These are phyloP conservation scores for Acanthurus lineatus DNA, from an alignment of 2,797 vertebrate genomes.

Conservation along the genomic window DNA sequence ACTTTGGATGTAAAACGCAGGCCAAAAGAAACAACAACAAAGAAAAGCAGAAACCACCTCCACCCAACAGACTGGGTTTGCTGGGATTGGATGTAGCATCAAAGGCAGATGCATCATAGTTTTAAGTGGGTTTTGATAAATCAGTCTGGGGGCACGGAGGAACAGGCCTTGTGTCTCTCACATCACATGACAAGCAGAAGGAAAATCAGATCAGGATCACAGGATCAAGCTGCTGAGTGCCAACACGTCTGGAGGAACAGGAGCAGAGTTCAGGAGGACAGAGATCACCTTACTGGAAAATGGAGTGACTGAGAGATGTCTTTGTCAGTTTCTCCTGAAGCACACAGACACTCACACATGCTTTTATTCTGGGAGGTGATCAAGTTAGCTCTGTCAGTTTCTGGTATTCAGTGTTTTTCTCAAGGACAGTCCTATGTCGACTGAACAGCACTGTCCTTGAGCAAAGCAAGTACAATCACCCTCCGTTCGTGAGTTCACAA, in stretches of 20 bases:
- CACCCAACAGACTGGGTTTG: not conserved
- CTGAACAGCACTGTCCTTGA: not conserved
- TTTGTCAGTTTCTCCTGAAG: not conserved
- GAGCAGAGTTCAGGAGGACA: not conserved
- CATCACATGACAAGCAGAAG: constrained; percentile 37
- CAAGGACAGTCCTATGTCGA: constrained; percentile 5
- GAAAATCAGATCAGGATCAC: constrained; percentile 66
- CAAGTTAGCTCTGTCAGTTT: not conserved
- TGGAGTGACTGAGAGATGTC: not conserved
- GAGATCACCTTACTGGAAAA: constrained; percentile 7
- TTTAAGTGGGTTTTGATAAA: constrained; percentile 13
- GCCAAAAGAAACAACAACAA: not conserved
- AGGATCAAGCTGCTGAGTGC: constrained; percentile 33
- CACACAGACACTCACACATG: constrained; percentile 8
- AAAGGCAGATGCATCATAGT: constrained; percentile 12
- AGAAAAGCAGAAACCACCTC: not conserved
- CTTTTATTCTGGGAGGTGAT: constrained; percentile 13
- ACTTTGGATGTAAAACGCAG: not conserved
- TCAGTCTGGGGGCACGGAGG: not conserved
- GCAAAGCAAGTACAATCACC: not conserved
- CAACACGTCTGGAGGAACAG: not conserved
- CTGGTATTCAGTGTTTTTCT: constrained; percentile 14
- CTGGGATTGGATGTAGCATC: constrained; percentile 15
- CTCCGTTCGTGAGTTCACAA: constrained; percentile 15
- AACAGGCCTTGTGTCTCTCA: not conserved